phyloP scores from a whole-genome alignment of 2,888 invertebrate genomes.

The Neoitamus cyanurus region DNA sequence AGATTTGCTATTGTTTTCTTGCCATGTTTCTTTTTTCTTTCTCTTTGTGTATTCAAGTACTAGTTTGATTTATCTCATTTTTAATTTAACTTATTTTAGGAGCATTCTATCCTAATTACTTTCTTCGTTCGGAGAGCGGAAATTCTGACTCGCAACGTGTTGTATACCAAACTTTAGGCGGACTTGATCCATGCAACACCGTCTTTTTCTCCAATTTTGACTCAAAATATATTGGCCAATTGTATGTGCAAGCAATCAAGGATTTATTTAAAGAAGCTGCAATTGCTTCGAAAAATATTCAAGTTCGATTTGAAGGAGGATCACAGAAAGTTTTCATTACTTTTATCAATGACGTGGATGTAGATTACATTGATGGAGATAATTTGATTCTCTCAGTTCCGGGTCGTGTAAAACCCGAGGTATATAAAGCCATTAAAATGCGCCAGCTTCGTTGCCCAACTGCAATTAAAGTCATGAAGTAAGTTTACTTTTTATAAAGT shows the following conservation, averaged over 20 bases:
- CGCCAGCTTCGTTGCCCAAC: constrained; percentile 67
- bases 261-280: constrained; percentile 68
- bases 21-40: background rate
- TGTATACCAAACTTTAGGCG: constrained; percentile 75
- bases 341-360: constrained; percentile 68
- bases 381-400: constrained; percentile 66
- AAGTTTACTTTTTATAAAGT: constrained; percentile 52
- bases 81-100: constrained; percentile 29
- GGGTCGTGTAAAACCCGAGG: constrained; percentile 74
- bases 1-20: too few relatives aligned
- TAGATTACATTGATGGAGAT: constrained; percentile 54
- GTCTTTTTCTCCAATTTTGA: constrained; percentile 75
- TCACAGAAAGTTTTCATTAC: constrained; percentile 76
- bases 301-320: constrained; percentile 64
- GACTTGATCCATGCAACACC: constrained; percentile 81
- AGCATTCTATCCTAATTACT: constrained; percentile 95
- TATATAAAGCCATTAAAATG: constrained; percentile 80
- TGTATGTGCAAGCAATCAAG: constrained; percentile 77
- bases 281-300: constrained; percentile 63
- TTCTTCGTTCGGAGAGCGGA: constrained; percentile 70
- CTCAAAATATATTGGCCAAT: constrained; percentile 73
- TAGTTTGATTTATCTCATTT: background rate
- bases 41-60: background rate
- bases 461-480: constrained; percentile 61
- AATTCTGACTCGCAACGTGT: constrained; percentile 73